Evolutionary conservation across 2,888 invertebrate species (phyloP), one percentile per base, ranked within the genome.

Genomic region (Napeogenes sylphis): DNA sequence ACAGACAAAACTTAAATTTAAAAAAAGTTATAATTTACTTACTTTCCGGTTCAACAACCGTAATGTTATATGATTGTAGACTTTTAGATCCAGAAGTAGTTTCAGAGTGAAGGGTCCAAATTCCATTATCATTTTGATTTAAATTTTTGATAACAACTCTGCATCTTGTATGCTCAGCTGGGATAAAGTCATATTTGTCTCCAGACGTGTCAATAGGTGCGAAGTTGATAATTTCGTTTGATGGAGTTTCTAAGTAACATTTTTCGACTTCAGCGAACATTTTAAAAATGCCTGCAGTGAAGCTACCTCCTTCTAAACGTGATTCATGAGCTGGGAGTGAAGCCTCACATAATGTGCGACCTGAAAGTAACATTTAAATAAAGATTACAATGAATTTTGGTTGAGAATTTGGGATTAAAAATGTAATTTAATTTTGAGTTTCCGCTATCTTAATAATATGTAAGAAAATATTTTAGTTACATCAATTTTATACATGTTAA

Each of bases 191-290:
- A 45, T 66, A 68, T 57, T 72, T 75, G 0, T 73, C 71, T 14
- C 68, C 65, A 2, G 73, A 70, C 30, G 69, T 33, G 59, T 75
- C 61, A 12, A 61, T 57, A 2, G 77, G 76, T 51, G 67, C 71
- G 32, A 78, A 73, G 6, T 71, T 70, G 14, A 77, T 69, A n/a
- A 13, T 60, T 4, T 64, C 55, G 0, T 66, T 66, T 0, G 42
- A 12, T 0, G 76, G 78, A 0, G 70, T 71, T 2, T 59, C 56
- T 4, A 79, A 58, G 32, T 68, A 70, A 59, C 80, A 80, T 35
- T 56, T 62, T 8, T 59, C 45, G 14, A 72, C 63, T 5, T 47
- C 30, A 47, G 61, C 57, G 3, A 0, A 4, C 5, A 63, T 8
- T 4, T 73, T 72, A 14, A 61, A 8, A 2, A 75, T 46, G 4